Evolutionary conservation across 2,113 vertebrate genomes (phyloP).

Genomic region (Tachysurus vachellii): DNA sequence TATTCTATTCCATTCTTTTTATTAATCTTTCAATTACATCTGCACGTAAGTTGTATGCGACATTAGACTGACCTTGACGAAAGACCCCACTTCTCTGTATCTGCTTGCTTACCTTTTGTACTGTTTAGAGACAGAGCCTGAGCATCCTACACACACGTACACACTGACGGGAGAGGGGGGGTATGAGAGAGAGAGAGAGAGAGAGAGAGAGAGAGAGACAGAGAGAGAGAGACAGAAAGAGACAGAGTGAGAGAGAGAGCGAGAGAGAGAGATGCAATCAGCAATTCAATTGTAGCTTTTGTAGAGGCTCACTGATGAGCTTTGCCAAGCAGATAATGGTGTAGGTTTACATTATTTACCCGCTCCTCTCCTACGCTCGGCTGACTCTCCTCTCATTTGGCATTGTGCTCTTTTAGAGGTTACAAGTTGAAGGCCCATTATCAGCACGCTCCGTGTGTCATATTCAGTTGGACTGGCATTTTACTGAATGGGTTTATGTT

Average conservation of each 20-base stretch:
- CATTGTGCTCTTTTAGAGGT: constrained; percentile 74
- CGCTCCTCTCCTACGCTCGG: constrained; percentile 52
- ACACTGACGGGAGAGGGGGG: constrained; percentile 68
- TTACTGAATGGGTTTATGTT: background rate
- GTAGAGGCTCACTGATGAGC: constrained; percentile 81
- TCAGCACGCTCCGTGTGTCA: constrained; percentile 69
- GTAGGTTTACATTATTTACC: constrained; percentile 89
- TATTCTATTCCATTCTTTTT: background rate
- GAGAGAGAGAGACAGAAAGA: constrained; percentile 73
- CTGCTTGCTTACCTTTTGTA: constrained; percentile 42
- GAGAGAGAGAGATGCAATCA: constrained; percentile 79
- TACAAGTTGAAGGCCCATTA: constrained; percentile 86
- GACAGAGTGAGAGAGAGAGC: constrained; percentile 53
- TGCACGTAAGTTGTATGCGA: background rate
- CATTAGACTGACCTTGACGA: constrained; percentile 69
- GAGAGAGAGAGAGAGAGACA: constrained; percentile 52
- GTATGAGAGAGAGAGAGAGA: constrained; percentile 72
- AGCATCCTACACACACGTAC: background rate
- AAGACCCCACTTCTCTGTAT: constrained; percentile 39
- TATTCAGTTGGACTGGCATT: background rate
- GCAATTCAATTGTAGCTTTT: constrained; percentile 77
- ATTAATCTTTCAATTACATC: background rate
- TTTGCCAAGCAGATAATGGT: constrained; percentile 95
- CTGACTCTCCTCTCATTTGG: constrained; percentile 66
- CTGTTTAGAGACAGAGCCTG: constrained; percentile 57